These are phyloP conservation scores for Haemorhous mexicanus DNA, from an alignment of 2,113 vertebrate genomes.

Conservation along the genomic window DNA sequence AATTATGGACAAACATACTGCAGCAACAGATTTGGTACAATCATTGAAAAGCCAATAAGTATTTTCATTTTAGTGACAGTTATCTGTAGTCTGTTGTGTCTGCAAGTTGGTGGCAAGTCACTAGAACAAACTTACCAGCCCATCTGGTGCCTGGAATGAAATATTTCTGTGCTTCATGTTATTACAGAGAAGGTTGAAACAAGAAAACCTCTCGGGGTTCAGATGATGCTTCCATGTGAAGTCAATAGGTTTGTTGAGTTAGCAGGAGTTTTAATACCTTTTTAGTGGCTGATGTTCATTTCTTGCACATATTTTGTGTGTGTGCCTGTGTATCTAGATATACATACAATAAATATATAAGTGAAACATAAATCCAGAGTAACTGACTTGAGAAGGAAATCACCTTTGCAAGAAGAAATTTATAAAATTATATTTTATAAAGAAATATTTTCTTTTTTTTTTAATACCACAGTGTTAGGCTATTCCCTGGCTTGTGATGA, in stretches of 20 bases:
- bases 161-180: background rate
- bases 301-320: background rate
- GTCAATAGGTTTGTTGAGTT: background rate
- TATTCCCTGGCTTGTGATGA: background rate
- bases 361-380: background rate
- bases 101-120: constrained; percentile 51
- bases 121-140: constrained; percentile 46
- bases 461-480: background rate
- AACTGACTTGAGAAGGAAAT: background rate
- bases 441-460: background rate
- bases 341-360: background rate
- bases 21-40: constrained; percentile 34
- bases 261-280: background rate
- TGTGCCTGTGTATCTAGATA: background rate
- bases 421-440: background rate
- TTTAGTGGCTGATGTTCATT: background rate
- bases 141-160: constrained; percentile 46
- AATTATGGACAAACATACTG: constrained; percentile 40
- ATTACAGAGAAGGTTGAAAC: background rate
- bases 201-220: background rate
- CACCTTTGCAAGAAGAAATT: background rate
- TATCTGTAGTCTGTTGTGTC: constrained; percentile 53
- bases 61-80: constrained; percentile 50
- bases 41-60: constrained; percentile 27
- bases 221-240: background rate